Conservation (phyloP, 1,140 invertebrate genomes). For the Polyergus mexicanus region DNA sequence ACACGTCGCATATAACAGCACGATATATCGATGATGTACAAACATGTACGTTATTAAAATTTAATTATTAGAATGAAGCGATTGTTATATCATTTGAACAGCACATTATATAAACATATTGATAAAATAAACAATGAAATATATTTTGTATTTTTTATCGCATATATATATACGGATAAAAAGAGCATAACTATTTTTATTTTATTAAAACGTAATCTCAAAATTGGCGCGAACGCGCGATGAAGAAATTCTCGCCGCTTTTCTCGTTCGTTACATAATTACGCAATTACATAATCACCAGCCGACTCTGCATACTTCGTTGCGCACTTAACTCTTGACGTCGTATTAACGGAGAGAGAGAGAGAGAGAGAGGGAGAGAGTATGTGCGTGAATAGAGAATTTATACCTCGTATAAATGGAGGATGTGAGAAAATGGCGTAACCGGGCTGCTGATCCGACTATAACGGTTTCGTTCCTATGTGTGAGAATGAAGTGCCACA, state of each 20-base stretch:
- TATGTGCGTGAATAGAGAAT: conserved; percentile 58
- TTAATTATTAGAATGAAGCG: not conserved
- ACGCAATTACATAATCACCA: conserved; percentile 52
- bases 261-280: conserved; percentile 47
- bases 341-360: conserved; percentile 35
- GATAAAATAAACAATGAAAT: conserved; percentile 9
- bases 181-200: not conserved
- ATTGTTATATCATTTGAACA: not conserved
- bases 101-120: not conserved
- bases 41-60: not conserved
- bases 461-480: conserved; percentile 47
- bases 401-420: conserved; percentile 58
- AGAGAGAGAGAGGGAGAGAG: conserved; percentile 34
- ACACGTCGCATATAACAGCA: not conserved
- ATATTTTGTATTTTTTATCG: not conserved
- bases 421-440: conserved; percentile 58
- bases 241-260: conserved; percentile 21
- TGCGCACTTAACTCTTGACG: conserved; percentile 52
- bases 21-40: not conserved
- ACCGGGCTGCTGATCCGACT: conserved; percentile 51
- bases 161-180: not conserved
- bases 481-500: conserved; percentile 33
- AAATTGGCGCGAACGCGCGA: conserved; percentile 19
- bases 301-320: conserved; percentile 40
- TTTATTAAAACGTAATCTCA: conserved; percentile 26